phyloP scores from a whole-genome alignment of 2,797 vertebrate species.

The Notoglanidium macrostoma region DNA sequence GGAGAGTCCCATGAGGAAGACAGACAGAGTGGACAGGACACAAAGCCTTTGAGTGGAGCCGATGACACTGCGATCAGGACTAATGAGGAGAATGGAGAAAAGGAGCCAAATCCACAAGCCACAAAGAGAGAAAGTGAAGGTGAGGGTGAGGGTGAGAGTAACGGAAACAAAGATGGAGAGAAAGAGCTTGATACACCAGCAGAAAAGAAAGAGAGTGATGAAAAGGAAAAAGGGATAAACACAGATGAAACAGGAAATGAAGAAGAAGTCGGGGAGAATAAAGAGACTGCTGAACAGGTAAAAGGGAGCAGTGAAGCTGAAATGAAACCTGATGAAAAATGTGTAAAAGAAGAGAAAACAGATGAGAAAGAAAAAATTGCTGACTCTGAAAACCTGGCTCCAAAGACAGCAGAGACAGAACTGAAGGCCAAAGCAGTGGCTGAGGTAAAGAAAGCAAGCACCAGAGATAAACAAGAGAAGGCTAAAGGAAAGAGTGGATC shows the following conservation, averaged over 20 bases:
- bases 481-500: conserved; percentile 68
- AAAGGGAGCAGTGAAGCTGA: conserved; percentile 9
- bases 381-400: not conserved
- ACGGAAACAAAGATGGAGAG: conserved; percentile 37
- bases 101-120: conserved; percentile 43
- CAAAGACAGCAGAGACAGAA: not conserved
- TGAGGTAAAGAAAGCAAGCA: conserved; percentile 62
- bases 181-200: conserved; percentile 40
- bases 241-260: conserved; percentile 34
- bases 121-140: conserved; percentile 32
- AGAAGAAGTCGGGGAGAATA: conserved; percentile 22
- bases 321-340: conserved; percentile 12
- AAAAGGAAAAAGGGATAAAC: conserved; percentile 20
- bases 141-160: not conserved
- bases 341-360: conserved; percentile 5
- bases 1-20: conserved; percentile 48
- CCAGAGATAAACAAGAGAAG: conserved; percentile 70
- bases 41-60: conserved; percentile 30
- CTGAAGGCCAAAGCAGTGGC: conserved; percentile 4
- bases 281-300: conserved; percentile 15
- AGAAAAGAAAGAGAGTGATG: conserved; percentile 25
- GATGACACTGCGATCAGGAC: not conserved
- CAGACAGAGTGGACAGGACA: conserved; percentile 27
- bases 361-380: conserved; percentile 36
- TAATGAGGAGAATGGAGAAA: conserved; percentile 49